Conservation (phyloP, 2,888 invertebrate genomes). For the Hypolimnas misippus region DNA sequence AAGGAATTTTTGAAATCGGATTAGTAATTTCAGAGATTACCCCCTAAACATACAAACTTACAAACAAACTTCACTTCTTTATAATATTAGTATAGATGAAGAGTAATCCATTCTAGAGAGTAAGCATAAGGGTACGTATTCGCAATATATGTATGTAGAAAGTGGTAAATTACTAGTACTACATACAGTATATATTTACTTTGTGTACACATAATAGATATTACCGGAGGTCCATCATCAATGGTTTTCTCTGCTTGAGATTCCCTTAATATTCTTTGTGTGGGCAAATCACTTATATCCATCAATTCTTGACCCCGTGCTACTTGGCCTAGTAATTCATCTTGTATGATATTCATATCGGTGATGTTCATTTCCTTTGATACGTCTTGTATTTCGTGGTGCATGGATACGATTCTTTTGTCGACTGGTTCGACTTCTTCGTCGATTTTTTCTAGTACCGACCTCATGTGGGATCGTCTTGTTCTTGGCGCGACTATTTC, state of each 20-base stretch:
- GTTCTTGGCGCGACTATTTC: slow-evolving; percentile 20
- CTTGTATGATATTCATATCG: slow-evolving; percentile 24
- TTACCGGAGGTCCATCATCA: slow-evolving; percentile 38
- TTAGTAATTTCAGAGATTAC: too few relatives aligned
- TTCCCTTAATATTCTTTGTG: slow-evolving; percentile 58
- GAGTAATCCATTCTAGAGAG: too few relatives aligned
- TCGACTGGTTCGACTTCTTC: slow-evolving; percentile 23
- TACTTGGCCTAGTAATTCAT: slow-evolving; percentile 28
- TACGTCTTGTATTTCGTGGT: slow-evolving; percentile 3
- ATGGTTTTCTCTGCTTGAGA: slow-evolving; percentile 48
- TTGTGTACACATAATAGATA: too few relatives aligned
- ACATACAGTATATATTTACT: too few relatives aligned
- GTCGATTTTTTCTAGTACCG: slow-evolving; percentile 28
- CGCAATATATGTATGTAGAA: too few relatives aligned
- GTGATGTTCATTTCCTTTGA: slow-evolving; percentile 4
- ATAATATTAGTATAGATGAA: too few relatives aligned
- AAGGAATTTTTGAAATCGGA: too few relatives aligned
- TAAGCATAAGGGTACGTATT: too few relatives aligned
- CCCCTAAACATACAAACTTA: too few relatives aligned
- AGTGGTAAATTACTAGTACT: too few relatives aligned
- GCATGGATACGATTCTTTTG: not conserved
- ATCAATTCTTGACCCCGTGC: slow-evolving; percentile 40
- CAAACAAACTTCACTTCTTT: too few relatives aligned
- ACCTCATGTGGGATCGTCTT: not conserved
- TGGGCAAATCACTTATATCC: slow-evolving; percentile 59